Percentiles rank a stretch among this genome's conserved stretches.
Conservation (phyloP, 2,888 invertebrate genomes). For the Rhaphigaster nebulosa region DNA sequence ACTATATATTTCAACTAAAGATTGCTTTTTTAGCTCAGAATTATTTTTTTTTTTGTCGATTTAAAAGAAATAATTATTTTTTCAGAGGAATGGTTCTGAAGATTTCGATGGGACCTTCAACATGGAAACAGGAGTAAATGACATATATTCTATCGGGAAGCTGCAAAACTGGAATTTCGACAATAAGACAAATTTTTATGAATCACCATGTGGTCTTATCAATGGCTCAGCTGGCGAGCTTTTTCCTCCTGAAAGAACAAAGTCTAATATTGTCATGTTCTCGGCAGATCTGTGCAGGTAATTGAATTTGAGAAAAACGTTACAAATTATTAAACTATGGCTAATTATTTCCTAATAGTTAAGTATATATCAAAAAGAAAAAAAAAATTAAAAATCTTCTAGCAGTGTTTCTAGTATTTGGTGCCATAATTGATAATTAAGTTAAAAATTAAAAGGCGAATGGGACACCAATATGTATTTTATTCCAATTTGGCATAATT, state of each 20-base stretch:
- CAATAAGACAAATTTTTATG: slow-evolving; percentile 72
- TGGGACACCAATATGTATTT: too few relatives aligned
- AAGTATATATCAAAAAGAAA: too few relatives aligned
- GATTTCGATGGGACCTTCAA: slow-evolving; percentile 82
- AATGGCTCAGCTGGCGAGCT: slow-evolving; percentile 86
- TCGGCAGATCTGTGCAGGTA: slow-evolving; percentile 66
- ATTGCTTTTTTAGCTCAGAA: too few relatives aligned
- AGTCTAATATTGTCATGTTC: slow-evolving; percentile 70
- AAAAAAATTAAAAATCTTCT: too few relatives aligned
- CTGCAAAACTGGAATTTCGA: slow-evolving; percentile 81
- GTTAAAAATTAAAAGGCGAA: too few relatives aligned
- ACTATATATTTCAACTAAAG: too few relatives aligned
- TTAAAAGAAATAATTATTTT: neutral
- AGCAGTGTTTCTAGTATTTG: too few relatives aligned
- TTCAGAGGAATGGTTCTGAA: slow-evolving; percentile 81
- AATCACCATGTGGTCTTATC: slow-evolving; percentile 74
- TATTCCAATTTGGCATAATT: too few relatives aligned
- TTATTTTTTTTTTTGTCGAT: neutral
- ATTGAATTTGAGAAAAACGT: neutral
- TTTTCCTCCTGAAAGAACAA: slow-evolving; percentile 77
- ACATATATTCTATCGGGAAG: slow-evolving; percentile 73
- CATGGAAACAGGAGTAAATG: slow-evolving; percentile 79
- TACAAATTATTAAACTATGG: too few relatives aligned
- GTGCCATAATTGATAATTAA: too few relatives aligned
- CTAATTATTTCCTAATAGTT: too few relatives aligned